Conservation (phyloP, 2,113 vertebrate species). For the Polyodon spathula region DNA sequence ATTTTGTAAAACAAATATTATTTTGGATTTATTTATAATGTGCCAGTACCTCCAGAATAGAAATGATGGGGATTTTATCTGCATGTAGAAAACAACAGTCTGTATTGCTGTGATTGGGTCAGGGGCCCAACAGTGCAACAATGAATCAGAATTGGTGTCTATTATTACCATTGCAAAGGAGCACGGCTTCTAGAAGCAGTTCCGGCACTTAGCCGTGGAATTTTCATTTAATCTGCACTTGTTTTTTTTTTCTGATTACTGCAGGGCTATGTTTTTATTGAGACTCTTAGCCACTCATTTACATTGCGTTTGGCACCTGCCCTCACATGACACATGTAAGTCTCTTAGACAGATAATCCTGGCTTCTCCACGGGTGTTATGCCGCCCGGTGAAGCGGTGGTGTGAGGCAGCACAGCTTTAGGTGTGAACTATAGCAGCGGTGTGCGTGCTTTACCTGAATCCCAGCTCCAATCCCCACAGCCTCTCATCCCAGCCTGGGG, state of each 20-base stretch:
- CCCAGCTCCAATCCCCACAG: conserved; percentile 39
- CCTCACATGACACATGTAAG: conserved; percentile 60
- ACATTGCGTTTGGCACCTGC: conserved; percentile 50
- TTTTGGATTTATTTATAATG: too few species aligned
- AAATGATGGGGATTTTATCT: too few species aligned
- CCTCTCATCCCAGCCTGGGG: conserved; percentile 26
- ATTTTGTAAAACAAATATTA: too few species aligned
- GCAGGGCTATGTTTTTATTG: conserved; percentile 49
- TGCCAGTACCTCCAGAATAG: too few species aligned
- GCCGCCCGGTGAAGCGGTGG: conserved; percentile 58
- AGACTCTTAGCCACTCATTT: conserved; percentile 45
- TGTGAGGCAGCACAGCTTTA: conserved; percentile 48
- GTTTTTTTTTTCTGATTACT: conserved; percentile 45
- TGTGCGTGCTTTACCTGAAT: conserved; percentile 47
- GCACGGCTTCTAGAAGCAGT: neutral
- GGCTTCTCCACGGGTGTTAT: conserved; percentile 52
- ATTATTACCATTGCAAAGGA: neutral
- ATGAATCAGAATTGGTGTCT: neutral
- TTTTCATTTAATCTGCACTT: conserved; percentile 46
- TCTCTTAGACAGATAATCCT: conserved; percentile 63
- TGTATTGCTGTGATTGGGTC: too few species aligned
- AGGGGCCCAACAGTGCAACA: too few species aligned
- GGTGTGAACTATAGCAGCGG: conserved; percentile 50
- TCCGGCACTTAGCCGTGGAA: conserved; percentile 2
- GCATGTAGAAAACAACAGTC: too few species aligned